Conservation (phyloP, 1,140 invertebrate species). For the Meloidogyne hapla region DNA sequence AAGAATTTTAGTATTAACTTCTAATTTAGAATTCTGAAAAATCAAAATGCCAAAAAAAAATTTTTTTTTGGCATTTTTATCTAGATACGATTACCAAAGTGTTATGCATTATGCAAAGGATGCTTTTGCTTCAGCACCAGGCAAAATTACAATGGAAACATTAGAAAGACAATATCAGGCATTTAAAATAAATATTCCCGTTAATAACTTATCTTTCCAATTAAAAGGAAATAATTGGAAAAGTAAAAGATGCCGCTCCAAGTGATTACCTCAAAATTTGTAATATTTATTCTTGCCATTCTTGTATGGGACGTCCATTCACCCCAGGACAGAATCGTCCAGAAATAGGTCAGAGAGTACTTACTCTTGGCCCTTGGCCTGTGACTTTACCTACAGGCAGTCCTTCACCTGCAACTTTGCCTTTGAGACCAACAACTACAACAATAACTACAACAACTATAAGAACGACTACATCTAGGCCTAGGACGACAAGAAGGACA, state of each 20-base stretch:
- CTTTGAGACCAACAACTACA: conserved; percentile 7
- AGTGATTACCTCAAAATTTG: conserved; percentile 62
- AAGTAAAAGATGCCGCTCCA: conserved; percentile 54
- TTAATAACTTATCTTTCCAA: conserved; percentile 11
- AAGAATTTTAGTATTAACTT: too few species aligned
- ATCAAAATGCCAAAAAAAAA: too few species aligned
- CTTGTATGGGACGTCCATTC: conserved; percentile 40
- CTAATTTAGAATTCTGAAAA: too few species aligned
- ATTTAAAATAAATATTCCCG: conserved; percentile 11
- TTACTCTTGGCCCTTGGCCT: conserved; percentile 17
- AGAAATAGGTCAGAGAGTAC: conserved; percentile 19
- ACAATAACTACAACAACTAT: neutral
- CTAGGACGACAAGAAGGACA: neutral
- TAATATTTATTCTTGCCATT: conserved; percentile 47
- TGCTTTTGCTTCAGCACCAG: conserved; percentile 50
- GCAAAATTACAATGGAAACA: conserved; percentile 53
- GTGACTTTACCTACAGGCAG: conserved; percentile 4
- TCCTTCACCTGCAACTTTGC: conserved; percentile 13
- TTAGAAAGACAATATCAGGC: conserved; percentile 51
- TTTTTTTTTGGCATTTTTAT: neutral
- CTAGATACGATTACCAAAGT: conserved; percentile 53
- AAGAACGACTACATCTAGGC: neutral
- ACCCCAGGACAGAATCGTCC: conserved; percentile 18
- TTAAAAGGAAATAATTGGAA: conserved; percentile 57
- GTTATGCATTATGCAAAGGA: conserved; percentile 62